phyloP scores from a whole-genome alignment of 2,797 vertebrate species.

The Apogon hyalosoma region DNA sequence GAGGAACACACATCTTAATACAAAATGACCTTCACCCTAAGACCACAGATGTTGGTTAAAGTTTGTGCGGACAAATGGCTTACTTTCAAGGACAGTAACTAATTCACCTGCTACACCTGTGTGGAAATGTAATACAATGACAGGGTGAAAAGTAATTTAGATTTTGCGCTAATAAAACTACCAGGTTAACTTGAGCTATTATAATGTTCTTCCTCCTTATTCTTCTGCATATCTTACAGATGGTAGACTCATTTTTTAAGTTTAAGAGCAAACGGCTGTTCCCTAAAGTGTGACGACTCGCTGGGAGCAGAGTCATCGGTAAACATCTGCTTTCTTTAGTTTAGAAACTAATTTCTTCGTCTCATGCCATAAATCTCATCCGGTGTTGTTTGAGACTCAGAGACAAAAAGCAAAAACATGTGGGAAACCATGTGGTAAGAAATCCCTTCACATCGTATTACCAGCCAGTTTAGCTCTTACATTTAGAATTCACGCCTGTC shows the following conservation, averaged over 20 bases:
- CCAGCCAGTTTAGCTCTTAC: conserved; percentile 41
- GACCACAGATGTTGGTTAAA: no score
- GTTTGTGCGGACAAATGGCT: no score
- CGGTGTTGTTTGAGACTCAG: conserved; percentile 20
- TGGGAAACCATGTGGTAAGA: conserved; percentile 32
- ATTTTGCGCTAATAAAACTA: no score
- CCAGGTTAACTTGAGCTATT: neutral
- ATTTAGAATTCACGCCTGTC: conserved; percentile 54
- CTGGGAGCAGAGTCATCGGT: conserved; percentile 17
- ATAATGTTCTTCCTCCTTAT: conserved; percentile 2
- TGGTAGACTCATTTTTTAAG: conserved; percentile 8
- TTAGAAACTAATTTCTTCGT: conserved; percentile 25
- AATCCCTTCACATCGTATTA: conserved; percentile 51
- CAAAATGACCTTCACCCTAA: no score
- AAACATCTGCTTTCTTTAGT: conserved; percentile 54
- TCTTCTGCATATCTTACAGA: conserved; percentile 24
- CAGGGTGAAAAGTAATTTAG: no score
- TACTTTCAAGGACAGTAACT: no score
- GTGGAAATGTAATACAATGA: no score
- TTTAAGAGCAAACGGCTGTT: conserved; percentile 26
- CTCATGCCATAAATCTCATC: conserved; percentile 27
- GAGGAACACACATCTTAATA: no score
- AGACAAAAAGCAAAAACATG: conserved; percentile 1
- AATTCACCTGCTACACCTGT: no score
- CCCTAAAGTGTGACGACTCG: conserved; percentile 17